These are phyloP conservation scores for Brachyistius frenatus DNA, from an alignment of 2,113 vertebrate species.

Conservation along the genomic window DNA sequence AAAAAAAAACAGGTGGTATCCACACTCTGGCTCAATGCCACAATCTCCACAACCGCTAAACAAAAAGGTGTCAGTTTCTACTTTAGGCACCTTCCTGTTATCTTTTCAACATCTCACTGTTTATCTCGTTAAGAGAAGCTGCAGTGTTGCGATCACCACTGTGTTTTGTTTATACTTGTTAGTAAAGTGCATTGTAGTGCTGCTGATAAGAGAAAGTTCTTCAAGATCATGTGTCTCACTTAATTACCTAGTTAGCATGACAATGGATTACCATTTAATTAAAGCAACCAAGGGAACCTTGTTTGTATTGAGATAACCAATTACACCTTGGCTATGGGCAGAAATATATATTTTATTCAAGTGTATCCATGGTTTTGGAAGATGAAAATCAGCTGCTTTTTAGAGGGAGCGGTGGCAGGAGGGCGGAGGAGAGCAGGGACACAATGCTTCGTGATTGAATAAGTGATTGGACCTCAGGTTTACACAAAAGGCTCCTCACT, in stretches of 20 bases:
- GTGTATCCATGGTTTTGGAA: slow-evolving; percentile 69
- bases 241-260: slow-evolving; percentile 69
- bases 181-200: slow-evolving; percentile 10
- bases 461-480: slow-evolving; percentile 77
- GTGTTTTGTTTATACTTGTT: slow-evolving; percentile 16
- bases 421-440: slow-evolving; percentile 43
- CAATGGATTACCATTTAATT: slow-evolving; percentile 71
- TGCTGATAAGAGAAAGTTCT: slow-evolving; percentile 21
- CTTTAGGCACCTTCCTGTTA: slow-evolving; percentile 49
- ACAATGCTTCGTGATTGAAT: slow-evolving; percentile 76
- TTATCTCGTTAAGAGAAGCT: slow-evolving; percentile 1
- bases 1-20: slow-evolving; percentile 30
- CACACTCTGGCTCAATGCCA: slow-evolving; percentile 25
- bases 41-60: slow-evolving; percentile 35
- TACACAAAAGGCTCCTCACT: slow-evolving; percentile 67
- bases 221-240: slow-evolving; percentile 35
- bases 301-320: slow-evolving; percentile 65
- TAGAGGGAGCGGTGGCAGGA: slow-evolving; percentile 18
- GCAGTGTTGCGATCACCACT: slow-evolving; percentile 2
- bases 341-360: slow-evolving; percentile 55
- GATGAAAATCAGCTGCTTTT: slow-evolving; percentile 62
- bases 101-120: slow-evolving; percentile 37
- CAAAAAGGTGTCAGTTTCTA: slow-evolving; percentile 29
- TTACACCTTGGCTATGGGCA: slow-evolving; percentile 40
- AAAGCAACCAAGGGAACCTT: slow-evolving; percentile 51